phyloP scores from a whole-genome alignment of 2,888 invertebrate species.

The Drosophila kuntzei region DNA sequence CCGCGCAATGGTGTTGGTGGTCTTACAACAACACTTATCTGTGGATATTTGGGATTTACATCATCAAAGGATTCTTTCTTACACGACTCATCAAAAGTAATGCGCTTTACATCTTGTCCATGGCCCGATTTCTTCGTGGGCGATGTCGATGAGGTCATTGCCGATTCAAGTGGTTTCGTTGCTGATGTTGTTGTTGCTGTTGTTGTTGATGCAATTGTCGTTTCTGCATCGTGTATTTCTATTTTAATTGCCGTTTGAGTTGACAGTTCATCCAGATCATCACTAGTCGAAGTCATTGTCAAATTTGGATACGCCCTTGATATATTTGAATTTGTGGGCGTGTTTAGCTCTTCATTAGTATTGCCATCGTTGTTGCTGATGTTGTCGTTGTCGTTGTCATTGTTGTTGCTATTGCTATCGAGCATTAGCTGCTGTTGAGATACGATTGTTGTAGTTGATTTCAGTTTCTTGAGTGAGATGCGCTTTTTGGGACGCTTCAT shows the following conservation, averaged over 20 bases:
- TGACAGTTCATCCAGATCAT: slow-evolving; percentile 77
- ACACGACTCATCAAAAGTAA: slow-evolving; percentile 86
- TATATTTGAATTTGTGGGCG: slow-evolving; percentile 53
- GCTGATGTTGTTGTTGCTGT: slow-evolving; percentile 44
- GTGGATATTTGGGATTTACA: slow-evolving; percentile 86
- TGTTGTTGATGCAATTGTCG: slow-evolving; percentile 31
- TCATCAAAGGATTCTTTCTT: slow-evolving; percentile 86
- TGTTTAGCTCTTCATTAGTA: slow-evolving; percentile 38
- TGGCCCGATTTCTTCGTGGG: slow-evolving; percentile 80
- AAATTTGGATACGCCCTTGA: slow-evolving; percentile 28
- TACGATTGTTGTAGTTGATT: slow-evolving; percentile 79
- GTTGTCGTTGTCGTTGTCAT: slow-evolving; percentile 48
- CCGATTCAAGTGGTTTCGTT: slow-evolving; percentile 67
- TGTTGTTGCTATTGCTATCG: slow-evolving; percentile 56
- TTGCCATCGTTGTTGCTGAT: slow-evolving; percentile 26
- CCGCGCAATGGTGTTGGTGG: slow-evolving; percentile 91
- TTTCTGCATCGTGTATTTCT: slow-evolving; percentile 75
- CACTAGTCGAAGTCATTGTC: slow-evolving; percentile 65
- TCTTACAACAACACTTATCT: slow-evolving; percentile 91
- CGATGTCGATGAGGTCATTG: slow-evolving; percentile 69
- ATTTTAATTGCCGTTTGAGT: slow-evolving; percentile 78
- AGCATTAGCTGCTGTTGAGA: slow-evolving; percentile 82
- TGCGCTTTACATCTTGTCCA: slow-evolving; percentile 85
- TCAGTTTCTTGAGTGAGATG: slow-evolving; percentile 80
- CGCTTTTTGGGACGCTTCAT: slow-evolving; percentile 83